A percentile compares a stretch with the other conserved stretches of the same genome.
Evolutionary conservation across 2,113 vertebrate species (phyloP).

Genomic region (Chroicocephalus ridibundus): DNA sequence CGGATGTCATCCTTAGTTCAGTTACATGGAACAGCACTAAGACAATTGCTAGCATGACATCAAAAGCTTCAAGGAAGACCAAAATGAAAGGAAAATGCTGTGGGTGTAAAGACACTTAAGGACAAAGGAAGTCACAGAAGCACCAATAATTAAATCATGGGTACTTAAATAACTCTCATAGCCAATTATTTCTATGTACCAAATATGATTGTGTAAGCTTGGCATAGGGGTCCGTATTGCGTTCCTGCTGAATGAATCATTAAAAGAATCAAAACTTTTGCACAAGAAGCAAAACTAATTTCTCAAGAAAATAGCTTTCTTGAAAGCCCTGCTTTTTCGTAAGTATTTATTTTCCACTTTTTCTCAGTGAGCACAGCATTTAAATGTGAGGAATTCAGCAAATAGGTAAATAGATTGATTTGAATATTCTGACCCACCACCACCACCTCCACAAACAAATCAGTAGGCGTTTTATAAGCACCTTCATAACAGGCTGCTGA

Average conservation of each 20-base stretch:
- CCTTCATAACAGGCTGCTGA: background rate
- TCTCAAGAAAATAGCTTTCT: background rate
- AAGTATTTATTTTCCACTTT: background rate
- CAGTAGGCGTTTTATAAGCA: background rate
- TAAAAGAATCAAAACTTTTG: background rate
- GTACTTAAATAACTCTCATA: background rate
- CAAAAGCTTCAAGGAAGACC: background rate
- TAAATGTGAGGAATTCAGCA: background rate
- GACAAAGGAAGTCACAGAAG: background rate
- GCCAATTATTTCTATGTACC: background rate
- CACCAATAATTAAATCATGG: background rate
- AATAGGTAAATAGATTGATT: background rate
- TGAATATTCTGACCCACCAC: background rate
- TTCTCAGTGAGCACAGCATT: background rate
- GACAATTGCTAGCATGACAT: background rate
- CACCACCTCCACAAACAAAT: background rate
- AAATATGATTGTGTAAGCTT: background rate
- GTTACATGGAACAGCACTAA: background rate
- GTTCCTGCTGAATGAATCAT: background rate
- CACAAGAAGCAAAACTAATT: background rate
- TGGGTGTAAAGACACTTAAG: background rate
- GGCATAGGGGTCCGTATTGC: background rate
- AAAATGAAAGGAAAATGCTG: background rate
- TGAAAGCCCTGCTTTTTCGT: background rate
- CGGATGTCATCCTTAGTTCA: background rate